A percentile compares a stretch with the other conserved stretches of the same genome.
phyloP scores from a whole-genome alignment of 2,888 invertebrate species.

The Gymnocheta viridis region DNA sequence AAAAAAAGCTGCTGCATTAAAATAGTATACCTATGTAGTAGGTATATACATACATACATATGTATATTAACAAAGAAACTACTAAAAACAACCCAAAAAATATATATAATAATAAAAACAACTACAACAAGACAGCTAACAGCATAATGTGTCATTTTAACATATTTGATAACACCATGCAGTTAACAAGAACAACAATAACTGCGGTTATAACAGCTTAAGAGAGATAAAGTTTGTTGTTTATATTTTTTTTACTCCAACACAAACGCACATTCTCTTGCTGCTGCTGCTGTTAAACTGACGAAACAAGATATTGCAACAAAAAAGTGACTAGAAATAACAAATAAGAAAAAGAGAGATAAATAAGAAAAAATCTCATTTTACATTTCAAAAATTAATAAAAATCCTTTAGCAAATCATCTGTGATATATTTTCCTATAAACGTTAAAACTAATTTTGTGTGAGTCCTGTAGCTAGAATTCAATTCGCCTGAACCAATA shows the following conservation, averaged over 20 bases:
- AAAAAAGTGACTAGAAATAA: neutral
- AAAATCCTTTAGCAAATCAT: conserved; percentile 53
- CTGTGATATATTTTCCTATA: conserved; percentile 63
- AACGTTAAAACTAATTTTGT: conserved; percentile 14
- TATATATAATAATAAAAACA: too few relatives aligned
- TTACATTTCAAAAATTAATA: conserved; percentile 3
- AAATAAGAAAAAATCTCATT: conserved; percentile 20
- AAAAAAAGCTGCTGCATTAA: neutral
- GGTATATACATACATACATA: conserved; percentile 6
- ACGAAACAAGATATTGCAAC: conserved; percentile 24
- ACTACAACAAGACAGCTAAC: conserved; percentile 43
- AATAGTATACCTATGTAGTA: conserved; percentile 2
- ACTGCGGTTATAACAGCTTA: conserved; percentile 3
- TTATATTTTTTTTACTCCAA: neutral
- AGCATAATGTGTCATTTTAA: conserved; percentile 54
- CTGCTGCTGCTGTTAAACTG: conserved; percentile 30
- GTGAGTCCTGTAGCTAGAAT: conserved; percentile 5
- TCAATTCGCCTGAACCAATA: neutral
- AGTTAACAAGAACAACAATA: conserved; percentile 32
- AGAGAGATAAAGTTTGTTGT: conserved; percentile 29
- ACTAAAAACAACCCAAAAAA: conserved; percentile 17
- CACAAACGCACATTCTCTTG: neutral
- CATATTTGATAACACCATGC: conserved; percentile 34
- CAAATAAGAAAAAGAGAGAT: neutral
- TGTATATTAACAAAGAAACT: conserved; percentile 15